Percentiles rank a stretch among this genome's conserved stretches.
phyloP scores from a whole-genome alignment of 2,888 invertebrate genomes.

The Drosophila neoperkinsi region DNA sequence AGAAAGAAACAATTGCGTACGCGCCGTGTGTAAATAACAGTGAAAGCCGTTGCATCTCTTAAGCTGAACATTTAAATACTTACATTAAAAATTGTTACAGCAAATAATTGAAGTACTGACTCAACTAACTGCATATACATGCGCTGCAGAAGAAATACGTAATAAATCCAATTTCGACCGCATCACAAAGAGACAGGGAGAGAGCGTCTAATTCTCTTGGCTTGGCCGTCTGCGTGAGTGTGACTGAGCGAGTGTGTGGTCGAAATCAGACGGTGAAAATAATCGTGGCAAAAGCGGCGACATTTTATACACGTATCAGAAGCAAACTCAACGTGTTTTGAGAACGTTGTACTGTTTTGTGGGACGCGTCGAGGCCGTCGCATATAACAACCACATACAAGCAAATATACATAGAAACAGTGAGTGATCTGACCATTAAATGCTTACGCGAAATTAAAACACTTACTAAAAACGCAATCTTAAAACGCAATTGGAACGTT shows the following conservation, averaged over 20 bases:
- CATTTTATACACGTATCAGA: conserved; percentile 59
- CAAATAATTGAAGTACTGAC: conserved; percentile 11
- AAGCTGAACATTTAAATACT: not conserved
- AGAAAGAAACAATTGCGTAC: conserved; percentile 28
- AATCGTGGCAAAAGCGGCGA: conserved; percentile 68
- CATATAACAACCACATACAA: conserved; percentile 8
- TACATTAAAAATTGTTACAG: not conserved
- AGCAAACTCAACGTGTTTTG: conserved; percentile 67
- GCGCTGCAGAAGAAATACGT: conserved; percentile 26
- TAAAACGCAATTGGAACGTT: conserved; percentile 63
- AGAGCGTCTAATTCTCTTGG: conserved; percentile 17
- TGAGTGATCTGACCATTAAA: conserved; percentile 22
- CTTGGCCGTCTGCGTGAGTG: conserved; percentile 3
- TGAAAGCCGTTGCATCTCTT: conserved; percentile 3
- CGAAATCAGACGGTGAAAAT: conserved; percentile 58
- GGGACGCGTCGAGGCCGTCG: conserved; percentile 43
- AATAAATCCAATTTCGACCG: conserved; percentile 27
- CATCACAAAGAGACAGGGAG: conserved; percentile 23
- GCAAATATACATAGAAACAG: conserved; percentile 15
- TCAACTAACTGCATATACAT: conserved; percentile 21
- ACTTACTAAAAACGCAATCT: conserved; percentile 20
- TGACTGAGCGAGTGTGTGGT: conserved; percentile 18
- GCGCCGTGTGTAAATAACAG: conserved; percentile 22
- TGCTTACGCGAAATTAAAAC: conserved; percentile 66
- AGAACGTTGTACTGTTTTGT: conserved; percentile 53